Evolutionary conservation across 2,797 vertebrate species (phyloP).

Genomic region (Moxostoma hubbsi): DNA sequence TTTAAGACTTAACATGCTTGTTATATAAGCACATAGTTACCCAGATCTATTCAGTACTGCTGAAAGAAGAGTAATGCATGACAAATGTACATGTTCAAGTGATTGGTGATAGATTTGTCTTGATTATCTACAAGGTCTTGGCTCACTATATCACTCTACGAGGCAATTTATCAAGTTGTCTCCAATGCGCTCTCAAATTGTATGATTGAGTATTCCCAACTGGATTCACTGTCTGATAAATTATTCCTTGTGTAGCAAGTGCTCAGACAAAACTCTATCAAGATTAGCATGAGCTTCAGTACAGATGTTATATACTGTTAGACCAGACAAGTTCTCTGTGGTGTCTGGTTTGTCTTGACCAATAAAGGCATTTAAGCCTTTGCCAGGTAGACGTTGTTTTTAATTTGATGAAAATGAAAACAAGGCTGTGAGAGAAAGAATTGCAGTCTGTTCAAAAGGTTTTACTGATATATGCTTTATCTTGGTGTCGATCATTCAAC

Average conservation of each 20-base stretch:
- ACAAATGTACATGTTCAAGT: conserved; percentile 57
- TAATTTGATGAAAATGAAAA: conserved; percentile 16
- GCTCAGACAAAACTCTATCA: conserved; percentile 48
- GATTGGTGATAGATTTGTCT: conserved; percentile 62
- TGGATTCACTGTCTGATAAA: conserved; percentile 55
- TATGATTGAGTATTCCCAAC: conserved; percentile 54
- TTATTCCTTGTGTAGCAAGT: conserved; percentile 44
- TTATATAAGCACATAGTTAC: conserved; percentile 26
- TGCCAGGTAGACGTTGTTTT: conserved; percentile 37
- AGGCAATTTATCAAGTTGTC: conserved; percentile 58
- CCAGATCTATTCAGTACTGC: conserved; percentile 12
- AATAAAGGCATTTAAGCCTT: conserved; percentile 30
- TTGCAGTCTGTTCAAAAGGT: conserved; percentile 1
- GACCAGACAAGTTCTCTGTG: conserved; percentile 1
- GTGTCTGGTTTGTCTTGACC: conserved; percentile 17
- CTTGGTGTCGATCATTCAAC: too few relatives aligned
- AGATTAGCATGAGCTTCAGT: conserved; percentile 47
- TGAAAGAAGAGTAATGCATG: conserved; percentile 47
- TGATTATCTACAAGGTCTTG: conserved; percentile 61
- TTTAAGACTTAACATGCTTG: neutral
- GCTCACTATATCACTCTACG: conserved; percentile 57
- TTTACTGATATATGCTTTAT: too few relatives aligned
- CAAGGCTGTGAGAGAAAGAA: conserved; percentile 15
- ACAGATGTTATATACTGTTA: neutral
- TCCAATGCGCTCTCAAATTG: conserved; percentile 51